Evolutionary conservation across 1,140 invertebrate species (phyloP).

Genomic region (Eriosoma lanigerum): DNA sequence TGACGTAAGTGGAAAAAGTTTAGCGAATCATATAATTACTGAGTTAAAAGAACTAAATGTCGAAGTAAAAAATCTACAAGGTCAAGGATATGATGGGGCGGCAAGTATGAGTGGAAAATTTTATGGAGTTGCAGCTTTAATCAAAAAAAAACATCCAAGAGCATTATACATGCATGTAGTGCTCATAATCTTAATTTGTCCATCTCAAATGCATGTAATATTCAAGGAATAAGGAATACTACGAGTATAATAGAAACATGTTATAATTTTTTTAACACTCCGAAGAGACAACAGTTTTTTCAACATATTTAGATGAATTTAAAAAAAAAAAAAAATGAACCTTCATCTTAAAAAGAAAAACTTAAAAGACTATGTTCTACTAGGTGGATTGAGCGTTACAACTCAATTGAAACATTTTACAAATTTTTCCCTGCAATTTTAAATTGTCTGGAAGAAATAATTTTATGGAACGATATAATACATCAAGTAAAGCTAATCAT

Average conservation of each 20-base stretch:
- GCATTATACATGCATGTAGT: slow-evolving; percentile 53
- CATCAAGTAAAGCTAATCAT: slow-evolving; percentile 32
- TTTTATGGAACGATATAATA: slow-evolving; percentile 10
- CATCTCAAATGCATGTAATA: too few relatives aligned
- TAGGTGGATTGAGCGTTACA: slow-evolving; percentile 19
- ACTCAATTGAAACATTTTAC: slow-evolving; percentile 6
- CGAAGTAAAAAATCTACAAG: background rate
- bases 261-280: too few relatives aligned
- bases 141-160: slow-evolving; percentile 55
- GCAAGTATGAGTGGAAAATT: slow-evolving; percentile 55
- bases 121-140: slow-evolving; percentile 56
- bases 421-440: slow-evolving; percentile 3
- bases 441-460: slow-evolving; percentile 20
- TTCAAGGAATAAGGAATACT: too few relatives aligned
- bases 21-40: slow-evolving; percentile 36
- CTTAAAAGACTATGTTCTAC: background rate
- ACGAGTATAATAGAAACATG: too few relatives aligned
- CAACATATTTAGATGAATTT: too few relatives aligned
- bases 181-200: background rate
- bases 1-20: slow-evolving; percentile 54
- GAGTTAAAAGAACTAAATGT: slow-evolving; percentile 16
- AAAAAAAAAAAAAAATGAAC: too few relatives aligned
- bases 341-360: too few relatives aligned
- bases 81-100: slow-evolving; percentile 57
- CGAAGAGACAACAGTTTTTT: too few relatives aligned